Evolutionary conservation across 2,113 vertebrate species (phyloP).

Genomic region (Coptodon rendalli): DNA sequence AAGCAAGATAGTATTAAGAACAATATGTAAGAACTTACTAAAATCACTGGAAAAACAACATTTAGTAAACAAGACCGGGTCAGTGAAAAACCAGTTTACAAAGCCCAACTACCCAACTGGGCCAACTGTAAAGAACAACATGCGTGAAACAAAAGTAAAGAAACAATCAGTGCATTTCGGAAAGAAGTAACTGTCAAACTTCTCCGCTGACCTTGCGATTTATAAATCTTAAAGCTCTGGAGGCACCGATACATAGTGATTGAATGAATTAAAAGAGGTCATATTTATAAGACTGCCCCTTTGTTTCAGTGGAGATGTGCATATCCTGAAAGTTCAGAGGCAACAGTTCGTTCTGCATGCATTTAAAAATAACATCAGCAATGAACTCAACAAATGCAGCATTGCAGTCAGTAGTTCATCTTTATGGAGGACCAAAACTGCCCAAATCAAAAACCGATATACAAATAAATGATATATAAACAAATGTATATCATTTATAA

Average conservation of each 20-base stretch:
- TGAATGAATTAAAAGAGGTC: neutral
- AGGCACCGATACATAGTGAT: neutral
- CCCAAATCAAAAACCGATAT: neutral
- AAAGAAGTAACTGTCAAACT: neutral
- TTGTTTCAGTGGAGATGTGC: neutral
- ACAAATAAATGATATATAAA: neutral
- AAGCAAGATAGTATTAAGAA: neutral
- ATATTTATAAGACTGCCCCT: neutral
- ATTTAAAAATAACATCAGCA: neutral
- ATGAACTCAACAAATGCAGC: neutral
- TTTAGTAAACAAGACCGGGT: neutral
- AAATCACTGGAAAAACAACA: neutral
- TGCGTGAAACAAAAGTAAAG: neutral
- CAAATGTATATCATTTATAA: neutral
- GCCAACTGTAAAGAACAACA: neutral
- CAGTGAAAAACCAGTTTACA: neutral
- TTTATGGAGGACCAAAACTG: neutral
- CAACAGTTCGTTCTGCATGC: neutral
- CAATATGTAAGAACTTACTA: neutral
- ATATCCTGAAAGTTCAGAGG: neutral
- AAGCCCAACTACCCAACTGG: neutral
- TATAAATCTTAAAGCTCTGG: neutral
- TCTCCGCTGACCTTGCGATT: neutral
- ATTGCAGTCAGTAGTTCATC: neutral
- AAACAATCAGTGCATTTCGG: neutral